Base-by-base conservation (phyloP, 1,140 invertebrate species). In the Aethina tumida region DNA sequence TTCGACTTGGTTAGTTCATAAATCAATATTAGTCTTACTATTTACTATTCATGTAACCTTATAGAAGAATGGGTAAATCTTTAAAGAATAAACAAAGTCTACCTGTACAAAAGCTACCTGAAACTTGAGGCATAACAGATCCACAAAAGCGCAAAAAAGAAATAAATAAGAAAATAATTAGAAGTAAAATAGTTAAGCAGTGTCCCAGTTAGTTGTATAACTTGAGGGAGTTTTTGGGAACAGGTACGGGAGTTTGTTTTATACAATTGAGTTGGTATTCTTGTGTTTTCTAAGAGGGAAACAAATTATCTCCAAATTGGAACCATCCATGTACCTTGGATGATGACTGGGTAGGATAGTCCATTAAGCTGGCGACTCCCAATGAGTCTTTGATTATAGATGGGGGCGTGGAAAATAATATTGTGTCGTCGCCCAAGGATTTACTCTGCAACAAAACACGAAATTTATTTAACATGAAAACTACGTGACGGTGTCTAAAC, bases 371-470 rank as follows among this genome's bases (percentile, higher is more conserved):
- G 10, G 59, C 51, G 31, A 66, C 67, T 40, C 63, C 65, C 21
- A 77, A 62, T 0, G 73, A 70, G 36, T 77, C 66, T 54, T 76
- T 74, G 39, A 77, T 69, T 53, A 90, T 85, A 3, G 84, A 86
- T 7, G 85, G 81, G 2, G 89, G 85, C n/a, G 59, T 58, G 1
- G 86, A 90, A 54, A 92, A 90, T 40, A 88, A 62, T 8, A 84
- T 75, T 17, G 77, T 77, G 50, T 86, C 80, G 10, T 77, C 77
- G 8, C 72, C 75, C 55, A 92, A 62, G 29, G 82, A 85, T 68
- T 91, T 91, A 60, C 87, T 91, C 77, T 88, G 70, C 37, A 58
- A 58, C 8, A 16, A 24, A 20, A 12, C 12, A 43, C 21, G 49
- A 39, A 47, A 14, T 17, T 4, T 26, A 41, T 7, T 32, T 7